phyloP scores from a whole-genome alignment of 2,797 vertebrate species.

The Phoeniculus purpureus region DNA sequence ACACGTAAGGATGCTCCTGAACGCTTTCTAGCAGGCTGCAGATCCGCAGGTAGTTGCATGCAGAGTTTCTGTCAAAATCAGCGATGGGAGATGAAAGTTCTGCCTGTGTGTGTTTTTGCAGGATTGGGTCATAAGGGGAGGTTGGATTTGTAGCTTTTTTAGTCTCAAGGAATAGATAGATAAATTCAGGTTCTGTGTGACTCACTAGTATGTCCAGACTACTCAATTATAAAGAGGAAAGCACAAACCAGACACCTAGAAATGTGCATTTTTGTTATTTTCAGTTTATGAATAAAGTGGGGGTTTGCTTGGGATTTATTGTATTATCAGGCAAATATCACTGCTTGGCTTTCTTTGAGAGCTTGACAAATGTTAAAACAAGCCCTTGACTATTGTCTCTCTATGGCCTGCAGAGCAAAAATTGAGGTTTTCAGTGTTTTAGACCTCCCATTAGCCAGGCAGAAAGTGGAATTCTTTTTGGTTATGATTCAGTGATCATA shows the following conservation, averaged over 20 bases:
- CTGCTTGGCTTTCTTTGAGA: conserved; percentile 40
- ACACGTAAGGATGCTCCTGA: not conserved
- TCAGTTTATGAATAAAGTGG: not conserved
- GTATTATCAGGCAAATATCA: not conserved
- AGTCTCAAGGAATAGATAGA: not conserved
- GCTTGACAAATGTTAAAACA: conserved; percentile 67
- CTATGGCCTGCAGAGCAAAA: conserved; percentile 48
- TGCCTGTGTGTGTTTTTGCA: not conserved
- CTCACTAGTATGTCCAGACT: not conserved
- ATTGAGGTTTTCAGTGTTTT: conserved; percentile 58
- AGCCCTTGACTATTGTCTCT: conserved; percentile 73
- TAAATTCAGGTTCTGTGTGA: not conserved
- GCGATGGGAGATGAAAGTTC: not conserved
- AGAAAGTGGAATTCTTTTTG: conserved; percentile 57
- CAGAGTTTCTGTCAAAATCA: not conserved
- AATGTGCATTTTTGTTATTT: not conserved
- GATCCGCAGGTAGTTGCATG: not conserved
- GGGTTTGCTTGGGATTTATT: not conserved
- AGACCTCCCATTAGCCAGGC: conserved; percentile 59
- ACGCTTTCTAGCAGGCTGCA: not conserved
- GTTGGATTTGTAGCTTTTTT: not conserved
- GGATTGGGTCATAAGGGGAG: not conserved
- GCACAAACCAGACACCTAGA: not conserved
- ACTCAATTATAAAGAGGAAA: not conserved
- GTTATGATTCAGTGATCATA: conserved; percentile 83